Conservation (phyloP, 2,113 vertebrate species). For the Odontesthes bonariensis region DNA sequence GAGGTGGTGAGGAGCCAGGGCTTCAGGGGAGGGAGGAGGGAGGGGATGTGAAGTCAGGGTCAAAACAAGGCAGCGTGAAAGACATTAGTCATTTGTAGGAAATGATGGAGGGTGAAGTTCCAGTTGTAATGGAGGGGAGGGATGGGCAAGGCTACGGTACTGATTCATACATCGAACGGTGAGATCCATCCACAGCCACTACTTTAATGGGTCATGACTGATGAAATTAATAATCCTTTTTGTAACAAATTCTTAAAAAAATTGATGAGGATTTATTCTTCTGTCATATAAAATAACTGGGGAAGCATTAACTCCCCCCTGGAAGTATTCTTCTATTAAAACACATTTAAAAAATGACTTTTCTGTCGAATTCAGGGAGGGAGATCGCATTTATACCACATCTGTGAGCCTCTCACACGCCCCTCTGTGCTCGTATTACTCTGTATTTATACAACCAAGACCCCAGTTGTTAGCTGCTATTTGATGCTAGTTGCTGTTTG, state of each 20-base stretch:
- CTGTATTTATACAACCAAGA: too few species aligned
- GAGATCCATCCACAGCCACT: constrained; percentile 47
- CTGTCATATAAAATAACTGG: constrained; percentile 5
- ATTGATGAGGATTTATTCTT: constrained; percentile 36
- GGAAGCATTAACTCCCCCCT: background rate
- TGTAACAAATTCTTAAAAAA: constrained; percentile 15
- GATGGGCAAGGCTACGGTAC: constrained; percentile 11
- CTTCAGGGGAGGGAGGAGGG: background rate
- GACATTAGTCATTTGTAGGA: constrained; percentile 36
- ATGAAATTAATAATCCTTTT: constrained; percentile 20
- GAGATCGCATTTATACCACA: too few species aligned
- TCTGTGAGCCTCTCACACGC: too few species aligned
- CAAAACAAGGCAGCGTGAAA: constrained; percentile 22
- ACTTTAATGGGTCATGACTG: constrained; percentile 35
- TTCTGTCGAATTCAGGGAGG: too few species aligned
- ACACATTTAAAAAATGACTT: background rate
- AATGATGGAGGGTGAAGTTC: constrained; percentile 51
- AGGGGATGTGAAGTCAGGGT: constrained; percentile 10
- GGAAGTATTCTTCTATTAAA: background rate
- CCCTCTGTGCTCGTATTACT: too few species aligned
- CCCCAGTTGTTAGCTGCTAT: too few species aligned
- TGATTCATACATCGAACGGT: constrained; percentile 37
- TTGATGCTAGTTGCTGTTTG: too few species aligned
- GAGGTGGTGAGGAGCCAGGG: background rate
- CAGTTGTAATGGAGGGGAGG: constrained; percentile 29